Conservation (phyloP, 1,140 invertebrate species). For the Ips typographus region DNA sequence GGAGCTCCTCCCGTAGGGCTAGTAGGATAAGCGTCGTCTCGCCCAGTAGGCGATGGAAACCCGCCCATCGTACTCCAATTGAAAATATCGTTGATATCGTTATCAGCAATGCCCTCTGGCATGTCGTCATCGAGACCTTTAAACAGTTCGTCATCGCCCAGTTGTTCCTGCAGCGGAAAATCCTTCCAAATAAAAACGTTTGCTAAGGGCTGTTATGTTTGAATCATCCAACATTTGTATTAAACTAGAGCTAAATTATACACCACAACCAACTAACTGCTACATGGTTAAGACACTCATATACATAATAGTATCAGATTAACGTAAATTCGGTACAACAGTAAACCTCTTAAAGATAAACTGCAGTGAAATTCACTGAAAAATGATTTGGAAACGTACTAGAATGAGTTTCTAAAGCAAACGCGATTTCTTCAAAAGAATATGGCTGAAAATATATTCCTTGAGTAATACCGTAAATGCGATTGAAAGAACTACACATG, state of each 20-base stretch:
- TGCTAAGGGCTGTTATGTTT: no score
- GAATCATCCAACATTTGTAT: no score
- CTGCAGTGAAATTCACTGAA: background rate
- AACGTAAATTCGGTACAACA: no score
- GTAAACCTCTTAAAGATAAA: no score
- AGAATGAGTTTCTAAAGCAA: background rate
- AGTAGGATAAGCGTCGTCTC: slow-evolving; percentile 58
- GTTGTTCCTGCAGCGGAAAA: background rate
- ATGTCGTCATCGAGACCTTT: slow-evolving; percentile 70
- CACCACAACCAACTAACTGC: no score
- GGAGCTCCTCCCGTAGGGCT: slow-evolving; percentile 62
- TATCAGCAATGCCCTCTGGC: slow-evolving; percentile 68
- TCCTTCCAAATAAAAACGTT: background rate
- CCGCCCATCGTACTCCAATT: slow-evolving; percentile 66
- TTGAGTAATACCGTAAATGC: no score
- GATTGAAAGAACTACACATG: no score
- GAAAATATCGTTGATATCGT: slow-evolving; percentile 69
- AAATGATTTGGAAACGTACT: background rate
- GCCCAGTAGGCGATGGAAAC: slow-evolving; percentile 60
- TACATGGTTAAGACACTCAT: no score
- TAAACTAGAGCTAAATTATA: no score
- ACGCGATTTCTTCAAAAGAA: no score
- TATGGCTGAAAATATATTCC: no score
- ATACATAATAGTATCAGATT: no score
- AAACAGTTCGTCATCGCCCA: slow-evolving; percentile 76